Percentiles rank a stretch among this genome's conserved stretches.
phyloP scores from a whole-genome alignment of 1,140 invertebrate species.

The Heliconius eleuchia region DNA sequence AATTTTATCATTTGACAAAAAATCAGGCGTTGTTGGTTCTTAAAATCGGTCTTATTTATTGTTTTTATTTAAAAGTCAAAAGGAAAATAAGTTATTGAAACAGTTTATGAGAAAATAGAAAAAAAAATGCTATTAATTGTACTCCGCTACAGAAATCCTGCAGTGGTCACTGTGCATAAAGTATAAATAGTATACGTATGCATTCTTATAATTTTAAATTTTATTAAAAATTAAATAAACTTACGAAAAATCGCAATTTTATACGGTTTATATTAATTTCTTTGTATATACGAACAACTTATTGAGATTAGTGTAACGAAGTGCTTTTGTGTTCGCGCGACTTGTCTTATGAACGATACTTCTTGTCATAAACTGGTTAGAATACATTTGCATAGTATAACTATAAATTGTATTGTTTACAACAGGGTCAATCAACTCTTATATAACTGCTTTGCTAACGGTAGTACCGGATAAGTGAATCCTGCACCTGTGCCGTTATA shows the following conservation, averaged over 20 bases:
- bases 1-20: no score
- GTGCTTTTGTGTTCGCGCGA: not conserved
- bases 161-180: no score
- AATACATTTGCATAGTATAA: slow-evolving; percentile 13
- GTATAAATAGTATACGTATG: no score
- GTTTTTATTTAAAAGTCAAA: no score
- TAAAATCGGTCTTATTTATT: not conserved
- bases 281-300: not conserved
- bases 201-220: no score
- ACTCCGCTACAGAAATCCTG: no score
- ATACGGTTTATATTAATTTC: no score
- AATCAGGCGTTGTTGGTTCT: not conserved
- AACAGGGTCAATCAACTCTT: slow-evolving; percentile 35
- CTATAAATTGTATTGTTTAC: slow-evolving; percentile 31
- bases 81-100: no score
- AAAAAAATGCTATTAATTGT: no score
- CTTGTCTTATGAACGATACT: not conserved
- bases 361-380: slow-evolving; percentile 14
- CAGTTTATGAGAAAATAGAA: no score
- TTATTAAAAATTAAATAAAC: no score
- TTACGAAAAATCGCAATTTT: no score
- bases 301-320: not conserved
- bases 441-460: slow-evolving; percentile 30
- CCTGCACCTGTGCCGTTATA: slow-evolving; percentile 25
- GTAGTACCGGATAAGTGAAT: slow-evolving; percentile 29